A percentile compares a stretch with the other conserved stretches of the same genome.
Evolutionary conservation across 2,888 invertebrate species (phyloP).

Genomic region (Cheiracanthium punctorium): DNA sequence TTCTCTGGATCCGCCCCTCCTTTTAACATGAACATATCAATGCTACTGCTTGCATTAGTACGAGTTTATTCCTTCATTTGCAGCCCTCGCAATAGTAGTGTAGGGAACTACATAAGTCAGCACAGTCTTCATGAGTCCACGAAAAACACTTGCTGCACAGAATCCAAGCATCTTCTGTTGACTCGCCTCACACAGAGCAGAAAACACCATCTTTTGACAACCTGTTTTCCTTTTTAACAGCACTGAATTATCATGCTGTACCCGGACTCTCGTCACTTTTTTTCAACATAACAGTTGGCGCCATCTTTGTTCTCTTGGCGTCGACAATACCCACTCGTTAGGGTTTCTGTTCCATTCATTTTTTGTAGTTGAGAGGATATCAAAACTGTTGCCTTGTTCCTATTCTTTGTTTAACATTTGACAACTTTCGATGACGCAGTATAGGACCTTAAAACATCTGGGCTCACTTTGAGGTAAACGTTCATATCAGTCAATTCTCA

Average conservation of each 20-base stretch:
- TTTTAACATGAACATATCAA: neutral
- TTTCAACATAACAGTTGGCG: neutral
- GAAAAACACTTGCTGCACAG: neutral
- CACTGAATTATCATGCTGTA: neutral
- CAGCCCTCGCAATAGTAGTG: neutral
- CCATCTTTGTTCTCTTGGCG: neutral
- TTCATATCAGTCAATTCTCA: no score
- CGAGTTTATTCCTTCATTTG: conserved; percentile 6
- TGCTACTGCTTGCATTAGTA: no score
- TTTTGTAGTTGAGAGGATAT: neutral
- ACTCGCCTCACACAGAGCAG: neutral
- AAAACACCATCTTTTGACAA: neutral
- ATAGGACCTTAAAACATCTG: conserved; percentile 5
- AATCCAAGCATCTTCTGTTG: no score
- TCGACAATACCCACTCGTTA: neutral
- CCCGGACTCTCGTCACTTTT: conserved; percentile 15
- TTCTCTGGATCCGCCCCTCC: no score
- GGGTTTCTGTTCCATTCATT: neutral
- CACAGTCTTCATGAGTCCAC: conserved; percentile 1
- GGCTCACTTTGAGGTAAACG: neutral
- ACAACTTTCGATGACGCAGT: neutral
- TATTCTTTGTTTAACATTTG: neutral
- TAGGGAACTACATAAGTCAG: neutral
- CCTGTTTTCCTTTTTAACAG: neutral
- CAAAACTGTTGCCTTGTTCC: neutral